These are phyloP conservation scores for Schizaphis graminum DNA, from an alignment of 2,888 invertebrate species.

Conservation along the genomic window DNA sequence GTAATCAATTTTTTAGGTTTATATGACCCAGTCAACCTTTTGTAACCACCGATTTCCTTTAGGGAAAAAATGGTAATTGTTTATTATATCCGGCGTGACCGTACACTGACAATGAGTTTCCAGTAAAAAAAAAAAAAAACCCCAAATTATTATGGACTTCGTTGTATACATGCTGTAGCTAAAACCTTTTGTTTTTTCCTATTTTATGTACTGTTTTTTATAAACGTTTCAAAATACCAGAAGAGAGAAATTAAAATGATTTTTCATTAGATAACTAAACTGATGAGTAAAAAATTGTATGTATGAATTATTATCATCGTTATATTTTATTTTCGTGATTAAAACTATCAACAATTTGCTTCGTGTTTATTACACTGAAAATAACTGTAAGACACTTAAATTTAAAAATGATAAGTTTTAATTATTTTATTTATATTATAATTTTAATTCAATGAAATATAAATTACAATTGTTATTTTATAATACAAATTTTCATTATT, in stretches of 20 bases:
- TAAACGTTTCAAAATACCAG: not conserved
- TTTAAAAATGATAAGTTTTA: not conserved
- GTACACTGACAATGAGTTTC: not conserved
- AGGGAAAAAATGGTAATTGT: not conserved
- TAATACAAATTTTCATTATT: not conserved
- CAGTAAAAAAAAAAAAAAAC: not conserved
- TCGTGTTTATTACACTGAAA: not conserved
- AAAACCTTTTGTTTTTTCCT: not conserved
- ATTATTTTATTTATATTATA: not conserved
- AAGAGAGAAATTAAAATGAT: not conserved
- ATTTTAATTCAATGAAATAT: not conserved
- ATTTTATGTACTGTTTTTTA: not conserved
- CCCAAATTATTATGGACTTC: conserved; percentile 1
- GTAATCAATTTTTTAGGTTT: conserved; percentile 40
- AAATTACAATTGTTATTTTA: not conserved
- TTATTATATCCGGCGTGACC: not conserved
- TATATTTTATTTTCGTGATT: not conserved
- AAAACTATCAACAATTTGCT: not conserved
- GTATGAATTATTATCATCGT: not conserved
- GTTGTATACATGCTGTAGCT: not conserved
- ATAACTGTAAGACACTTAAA: not conserved
- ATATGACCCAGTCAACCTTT: conserved; percentile 25
- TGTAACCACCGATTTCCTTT: conserved; percentile 6
- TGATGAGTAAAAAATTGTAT: not conserved
- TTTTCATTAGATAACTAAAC: not conserved